Base-by-base conservation (phyloP, 2,888 invertebrate species). In the Diachrysia chrysitis region DNA sequence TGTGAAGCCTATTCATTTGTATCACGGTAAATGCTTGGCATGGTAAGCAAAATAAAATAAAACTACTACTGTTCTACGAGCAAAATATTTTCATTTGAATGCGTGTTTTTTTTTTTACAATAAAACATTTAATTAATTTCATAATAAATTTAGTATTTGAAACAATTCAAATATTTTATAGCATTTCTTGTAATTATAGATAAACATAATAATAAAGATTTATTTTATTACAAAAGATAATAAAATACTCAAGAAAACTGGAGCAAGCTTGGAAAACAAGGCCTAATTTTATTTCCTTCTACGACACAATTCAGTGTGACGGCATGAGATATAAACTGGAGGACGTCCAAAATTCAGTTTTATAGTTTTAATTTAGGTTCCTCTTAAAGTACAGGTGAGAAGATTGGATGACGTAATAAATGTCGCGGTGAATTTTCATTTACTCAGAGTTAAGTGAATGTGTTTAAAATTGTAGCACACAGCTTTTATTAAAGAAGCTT, bases 301-400 rank as follows among this genome's bases (percentile, higher is more conserved):
- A 76, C 60, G 63, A 66, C 65, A 58, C 48, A 48, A 70, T 63
- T 60, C 17, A 61, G 58, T 65, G 51, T 59, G 51, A 56, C 23
- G 68, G 62, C 54, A 51, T 59, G 65, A 57, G 57, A 64, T 64
- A 69, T 66, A 69, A 73, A 73, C 57, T 59, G 32, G 46, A 63
- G 73, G 65, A 59, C 55, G 63, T 66, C 78, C 54, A 58, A 74
- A 78, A 65, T 78, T 63, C 69, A 73, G 73, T 76, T 79, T 79
- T 74, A 79, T 76, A 70, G 76, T 76, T 79, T 79, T 79, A 71
- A 79, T 79, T 79, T 74, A 73, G 79, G 63, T 59, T 66, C 23
- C 65, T 70, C 66, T 66, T 63, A 58, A 61, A 71, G 66, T 63
- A 66, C 67, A 73, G 71, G 79, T 79, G 64, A 73, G 71, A 65